Percentiles rank a stretch among this genome's conserved stretches.
phyloP scores from a whole-genome alignment of 2,888 invertebrate species.

The Dicycla oo region DNA sequence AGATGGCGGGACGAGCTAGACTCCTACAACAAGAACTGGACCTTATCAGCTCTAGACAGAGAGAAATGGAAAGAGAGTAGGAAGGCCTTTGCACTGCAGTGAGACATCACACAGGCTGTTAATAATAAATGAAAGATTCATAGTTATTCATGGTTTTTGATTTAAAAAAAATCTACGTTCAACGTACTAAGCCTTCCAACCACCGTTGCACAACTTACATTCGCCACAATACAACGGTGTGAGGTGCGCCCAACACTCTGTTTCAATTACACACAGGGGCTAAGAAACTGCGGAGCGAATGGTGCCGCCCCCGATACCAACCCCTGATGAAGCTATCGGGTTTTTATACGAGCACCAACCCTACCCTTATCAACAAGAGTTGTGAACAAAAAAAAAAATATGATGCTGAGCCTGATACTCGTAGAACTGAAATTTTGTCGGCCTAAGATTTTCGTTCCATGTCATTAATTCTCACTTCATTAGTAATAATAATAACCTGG shows the following conservation, averaged over 20 bases:
- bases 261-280: conserved; percentile 67
- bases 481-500: no score
- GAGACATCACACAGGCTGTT: no score
- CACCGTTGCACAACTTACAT: neutral
- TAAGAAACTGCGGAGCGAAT: conserved; percentile 59
- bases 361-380: conserved; percentile 45
- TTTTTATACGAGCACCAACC: conserved; percentile 53
- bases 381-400: conserved; percentile 22
- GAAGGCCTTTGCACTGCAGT: no score
- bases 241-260: conserved; percentile 40
- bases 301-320: conserved; percentile 60
- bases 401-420: neutral
- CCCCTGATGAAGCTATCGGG: conserved; percentile 67
- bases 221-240: conserved; percentile 39
- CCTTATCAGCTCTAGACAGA: no score
- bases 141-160: neutral
- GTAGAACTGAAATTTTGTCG: neutral
- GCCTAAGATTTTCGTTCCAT: neutral
- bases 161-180: neutral
- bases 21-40: no score
- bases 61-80: no score
- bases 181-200: neutral
- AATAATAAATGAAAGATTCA: no score
- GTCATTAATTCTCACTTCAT: neutral
- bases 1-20: no score